Conservation (phyloP, 1,140 invertebrate species). For the Dolichoris vasculosae region DNA sequence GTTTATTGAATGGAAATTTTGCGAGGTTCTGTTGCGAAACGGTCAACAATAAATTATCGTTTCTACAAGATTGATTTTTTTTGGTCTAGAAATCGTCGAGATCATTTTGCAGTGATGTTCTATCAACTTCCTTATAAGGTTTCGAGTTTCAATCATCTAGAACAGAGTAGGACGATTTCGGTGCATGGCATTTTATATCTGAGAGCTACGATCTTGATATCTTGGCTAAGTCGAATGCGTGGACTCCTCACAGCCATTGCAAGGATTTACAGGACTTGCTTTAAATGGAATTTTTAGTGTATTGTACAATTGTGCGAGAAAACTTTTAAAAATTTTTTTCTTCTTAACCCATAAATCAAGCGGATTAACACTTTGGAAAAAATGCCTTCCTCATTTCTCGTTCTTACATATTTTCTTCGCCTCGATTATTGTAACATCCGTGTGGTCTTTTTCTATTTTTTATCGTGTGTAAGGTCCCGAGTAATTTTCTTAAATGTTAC, state of each 20-base stretch:
- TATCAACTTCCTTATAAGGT: background rate
- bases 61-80: slow-evolving; percentile 27
- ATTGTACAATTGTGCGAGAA: background rate
- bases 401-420: background rate
- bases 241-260: slow-evolving; percentile 5
- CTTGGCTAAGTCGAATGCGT: background rate
- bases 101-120: background rate
- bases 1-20: slow-evolving; percentile 20
- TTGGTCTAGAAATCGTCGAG: background rate
- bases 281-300: background rate
- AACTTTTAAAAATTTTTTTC: background rate
- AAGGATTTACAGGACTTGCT: background rate
- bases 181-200: background rate
- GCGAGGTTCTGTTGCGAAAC: too few species aligned
- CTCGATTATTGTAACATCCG: background rate
- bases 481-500: background rate
- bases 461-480: background rate
- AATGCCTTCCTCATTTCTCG: background rate
- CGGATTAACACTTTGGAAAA: background rate
- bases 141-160: slow-evolving; percentile 16
- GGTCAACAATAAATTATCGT: slow-evolving; percentile 17
- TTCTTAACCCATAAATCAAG: background rate
- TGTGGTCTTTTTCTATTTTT: background rate
- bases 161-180: background rate
- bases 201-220: background rate